A percentile compares a stretch with the other conserved stretches of the same genome.
Evolutionary conservation across 2,888 invertebrate genomes (phyloP).

Genomic region (Rotaria socialis): DNA sequence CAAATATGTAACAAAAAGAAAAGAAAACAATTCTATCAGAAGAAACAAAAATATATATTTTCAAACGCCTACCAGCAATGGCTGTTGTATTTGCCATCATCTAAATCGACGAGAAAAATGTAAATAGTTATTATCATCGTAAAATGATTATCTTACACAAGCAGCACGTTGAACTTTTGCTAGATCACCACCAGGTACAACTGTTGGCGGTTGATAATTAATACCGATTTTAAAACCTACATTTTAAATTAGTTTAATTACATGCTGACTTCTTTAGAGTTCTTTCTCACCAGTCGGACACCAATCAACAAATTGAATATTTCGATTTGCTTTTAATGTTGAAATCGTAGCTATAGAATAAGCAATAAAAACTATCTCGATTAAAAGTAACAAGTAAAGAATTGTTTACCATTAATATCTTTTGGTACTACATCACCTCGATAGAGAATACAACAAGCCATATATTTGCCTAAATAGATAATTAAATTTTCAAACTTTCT

Average conservation of each 20-base stretch:
- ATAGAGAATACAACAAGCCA: constrained; percentile 55
- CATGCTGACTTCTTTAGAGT: no score
- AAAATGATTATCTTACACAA: constrained; percentile 49
- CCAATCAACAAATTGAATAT: constrained; percentile 75
- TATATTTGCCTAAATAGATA: constrained; percentile 52
- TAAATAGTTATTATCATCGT: no score
- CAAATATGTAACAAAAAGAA: background rate
- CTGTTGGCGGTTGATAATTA: constrained; percentile 70
- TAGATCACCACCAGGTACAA: constrained; percentile 87
- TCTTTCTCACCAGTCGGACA: constrained; percentile 66
- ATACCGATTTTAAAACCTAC: constrained; percentile 64
- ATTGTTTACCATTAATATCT: constrained; percentile 49
- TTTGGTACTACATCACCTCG: constrained; percentile 52
- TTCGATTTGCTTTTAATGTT: constrained; percentile 83
- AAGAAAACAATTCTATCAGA: background rate
- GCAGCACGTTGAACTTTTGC: constrained; percentile 61
- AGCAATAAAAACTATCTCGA: background rate
- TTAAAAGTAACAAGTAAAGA: background rate
- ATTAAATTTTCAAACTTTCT: background rate
- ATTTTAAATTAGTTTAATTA: background rate
- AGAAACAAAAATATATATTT: no score
- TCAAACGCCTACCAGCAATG: constrained; percentile 54
- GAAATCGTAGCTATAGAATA: constrained; percentile 53
- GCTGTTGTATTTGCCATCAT: constrained; percentile 61
- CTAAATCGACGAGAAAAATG: background rate